Evolutionary conservation across 2,113 vertebrate species (phyloP).

Genomic region (Zosterops borbonicus): DNA sequence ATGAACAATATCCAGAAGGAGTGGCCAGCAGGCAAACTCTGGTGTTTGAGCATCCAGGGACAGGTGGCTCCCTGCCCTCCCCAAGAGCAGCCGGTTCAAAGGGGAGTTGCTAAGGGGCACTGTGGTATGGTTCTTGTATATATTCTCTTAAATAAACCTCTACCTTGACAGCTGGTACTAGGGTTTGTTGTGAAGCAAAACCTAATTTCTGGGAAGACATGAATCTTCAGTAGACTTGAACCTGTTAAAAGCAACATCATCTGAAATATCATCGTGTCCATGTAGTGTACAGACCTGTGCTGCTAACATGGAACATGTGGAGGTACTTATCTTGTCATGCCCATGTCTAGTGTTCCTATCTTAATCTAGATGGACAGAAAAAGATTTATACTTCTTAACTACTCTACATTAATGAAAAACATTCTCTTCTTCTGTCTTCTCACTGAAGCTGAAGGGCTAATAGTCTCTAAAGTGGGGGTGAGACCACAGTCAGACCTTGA

Average conservation of each 20-base stretch:
- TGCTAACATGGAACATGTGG: neutral
- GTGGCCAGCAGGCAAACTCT: neutral
- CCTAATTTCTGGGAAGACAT: neutral
- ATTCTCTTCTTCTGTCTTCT: neutral
- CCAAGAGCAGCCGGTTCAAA: neutral
- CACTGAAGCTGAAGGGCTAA: neutral
- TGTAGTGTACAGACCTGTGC: neutral
- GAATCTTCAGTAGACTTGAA: neutral
- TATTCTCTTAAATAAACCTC: neutral
- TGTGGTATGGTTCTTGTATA: neutral
- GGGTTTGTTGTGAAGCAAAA: neutral
- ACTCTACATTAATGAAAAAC: neutral
- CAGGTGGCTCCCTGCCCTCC: neutral
- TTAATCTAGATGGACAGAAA: neutral
- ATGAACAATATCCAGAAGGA: neutral
- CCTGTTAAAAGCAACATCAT: neutral
- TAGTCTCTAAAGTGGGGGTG: neutral
- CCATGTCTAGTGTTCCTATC: neutral
- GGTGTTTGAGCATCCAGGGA: neutral
- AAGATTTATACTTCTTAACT: neutral
- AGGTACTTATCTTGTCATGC: neutral
- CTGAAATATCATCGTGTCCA: neutral
- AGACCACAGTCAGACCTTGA: neutral
- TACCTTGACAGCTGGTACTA: neutral
- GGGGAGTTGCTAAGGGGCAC: neutral